Base-by-base conservation (phyloP, 2,797 vertebrate genomes). In the Cirrhinus mrigala region DNA sequence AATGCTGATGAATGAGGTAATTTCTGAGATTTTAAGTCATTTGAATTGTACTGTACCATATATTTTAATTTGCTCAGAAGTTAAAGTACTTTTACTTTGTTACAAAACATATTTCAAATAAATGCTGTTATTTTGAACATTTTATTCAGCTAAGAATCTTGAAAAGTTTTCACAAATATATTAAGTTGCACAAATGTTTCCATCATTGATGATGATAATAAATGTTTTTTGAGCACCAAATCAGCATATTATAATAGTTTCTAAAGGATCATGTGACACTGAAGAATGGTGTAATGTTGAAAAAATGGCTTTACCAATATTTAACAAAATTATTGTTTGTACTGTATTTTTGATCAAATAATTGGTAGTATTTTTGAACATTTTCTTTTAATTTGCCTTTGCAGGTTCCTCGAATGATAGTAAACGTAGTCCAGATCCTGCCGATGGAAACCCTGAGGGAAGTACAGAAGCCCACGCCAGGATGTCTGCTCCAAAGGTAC, bases 1-100 rank as follows among this genome's bases (percentile, higher is more conserved):
- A 89, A 95, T 96, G 94, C 93, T 96, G n/a, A 94, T 93, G 92
- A 94, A 94, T 33, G 96, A 96, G 95, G 96, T 96, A 90, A 81
- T 48, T 56, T 29, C 37, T 12, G 52, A 50, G 29, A 29, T 44
- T 52, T 29, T 37, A 18, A 52, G 16, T 8, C 4, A 0, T 6
- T 16, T 29, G 24, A 66, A 66, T 14, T 16, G 27, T 29, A 29
- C 2, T 64, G 15, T 29, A 64, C 6, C 62, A 29, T 64, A 64
- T 64, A 64, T 64, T 16, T 64, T 29, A 29, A 27, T 18, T 29
- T 64, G 7, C 27, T 66, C 64, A 66, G 10, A 66, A 4, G 27
- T 66, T 7, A 7, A 66, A 66, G 15, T 29, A 66, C 27, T 18
- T 64, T 16, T 14, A 24, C 6, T 7, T 1, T 14, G 24, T 27